phyloP scores from a whole-genome alignment of 2,888 invertebrate genomes.

The Amblyteles armatorius region DNA sequence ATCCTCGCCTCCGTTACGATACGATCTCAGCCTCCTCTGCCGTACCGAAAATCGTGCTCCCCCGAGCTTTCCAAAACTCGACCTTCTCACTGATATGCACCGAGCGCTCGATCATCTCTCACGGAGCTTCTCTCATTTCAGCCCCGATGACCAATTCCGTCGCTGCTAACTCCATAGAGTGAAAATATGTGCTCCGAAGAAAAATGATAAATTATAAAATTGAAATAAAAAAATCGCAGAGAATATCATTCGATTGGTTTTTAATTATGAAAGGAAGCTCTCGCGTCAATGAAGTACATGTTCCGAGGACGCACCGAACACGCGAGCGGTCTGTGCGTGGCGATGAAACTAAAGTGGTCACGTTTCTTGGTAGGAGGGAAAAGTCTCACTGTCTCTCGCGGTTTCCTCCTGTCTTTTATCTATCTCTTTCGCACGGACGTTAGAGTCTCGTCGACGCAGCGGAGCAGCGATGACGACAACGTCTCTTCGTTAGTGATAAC shows the following conservation, averaged over 20 bases:
- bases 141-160: neutral
- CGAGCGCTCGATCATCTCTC: constrained; percentile 7
- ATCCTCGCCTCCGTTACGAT: neutral
- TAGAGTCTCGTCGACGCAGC: constrained; percentile 22
- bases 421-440: neutral
- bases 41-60: neutral
- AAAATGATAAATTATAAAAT: neutral
- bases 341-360: constrained; percentile 7
- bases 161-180: neutral
- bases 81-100: constrained; percentile 21
- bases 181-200: neutral
- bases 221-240: neutral
- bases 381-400: neutral
- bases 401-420: neutral
- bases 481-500: constrained; percentile 15
- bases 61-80: neutral
- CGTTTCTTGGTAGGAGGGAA: neutral
- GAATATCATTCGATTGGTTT: neutral
- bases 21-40: neutral
- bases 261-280: neutral
- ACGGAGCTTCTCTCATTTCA: neutral
- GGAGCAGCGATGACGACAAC: constrained; percentile 10
- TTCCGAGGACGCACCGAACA: constrained; percentile 42
- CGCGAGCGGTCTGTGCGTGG: constrained; percentile 23
- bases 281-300: neutral